Conservation (phyloP, 2,113 vertebrate species). For the Nycticryphes semicollaris region DNA sequence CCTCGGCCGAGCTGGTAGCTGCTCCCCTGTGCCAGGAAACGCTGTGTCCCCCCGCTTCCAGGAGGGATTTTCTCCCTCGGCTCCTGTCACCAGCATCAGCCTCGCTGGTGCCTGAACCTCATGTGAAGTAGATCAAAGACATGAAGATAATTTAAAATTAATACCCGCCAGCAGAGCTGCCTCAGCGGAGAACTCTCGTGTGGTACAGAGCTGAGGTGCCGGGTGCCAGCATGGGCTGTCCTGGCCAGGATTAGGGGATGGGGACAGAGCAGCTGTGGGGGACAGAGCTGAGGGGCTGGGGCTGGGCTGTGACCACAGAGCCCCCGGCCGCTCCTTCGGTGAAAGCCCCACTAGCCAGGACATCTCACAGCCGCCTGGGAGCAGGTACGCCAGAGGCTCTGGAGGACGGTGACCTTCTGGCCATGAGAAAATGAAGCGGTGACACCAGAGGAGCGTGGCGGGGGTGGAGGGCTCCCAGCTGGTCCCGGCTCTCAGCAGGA, state of each 20-base stretch:
- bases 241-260: neutral
- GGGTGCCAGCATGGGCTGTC: accelerated
- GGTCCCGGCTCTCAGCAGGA: neutral
- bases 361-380: accelerated
- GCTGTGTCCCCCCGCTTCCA: neutral
- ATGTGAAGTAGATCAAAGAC: neutral
- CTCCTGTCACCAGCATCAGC: neutral
- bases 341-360: neutral
- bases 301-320: accelerated
- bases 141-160: neutral
- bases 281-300: neutral
- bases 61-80: neutral
- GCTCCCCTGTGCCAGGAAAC: neutral
- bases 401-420: neutral
- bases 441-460: neutral
- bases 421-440: neutral
- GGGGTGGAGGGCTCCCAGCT: neutral
- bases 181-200: too few relatives aligned
- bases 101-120: neutral
- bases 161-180: neutral
- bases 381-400: accelerated
- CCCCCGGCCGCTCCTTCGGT: neutral
- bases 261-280: neutral
- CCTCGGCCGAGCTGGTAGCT: accelerated
- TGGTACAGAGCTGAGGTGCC: neutral